Percentiles rank a stretch among this genome's conserved stretches.
Conservation (phyloP, 2,113 vertebrate species). For the Melozone crissalis region DNA sequence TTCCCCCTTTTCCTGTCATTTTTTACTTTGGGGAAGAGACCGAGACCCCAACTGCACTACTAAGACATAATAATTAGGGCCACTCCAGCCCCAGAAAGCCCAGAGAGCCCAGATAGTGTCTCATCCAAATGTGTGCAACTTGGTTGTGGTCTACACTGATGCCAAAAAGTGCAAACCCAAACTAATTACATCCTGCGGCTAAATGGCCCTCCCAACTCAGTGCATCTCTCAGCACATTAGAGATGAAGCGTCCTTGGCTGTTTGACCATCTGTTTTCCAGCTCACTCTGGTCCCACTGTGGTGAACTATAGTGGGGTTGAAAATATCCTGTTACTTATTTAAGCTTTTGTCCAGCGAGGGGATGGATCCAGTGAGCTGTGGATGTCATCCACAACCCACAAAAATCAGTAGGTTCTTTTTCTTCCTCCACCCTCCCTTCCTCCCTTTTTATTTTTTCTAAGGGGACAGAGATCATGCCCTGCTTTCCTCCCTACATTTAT, state of each 20-base stretch:
- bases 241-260: neutral
- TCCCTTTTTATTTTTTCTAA: neutral
- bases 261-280: slow-evolving; percentile 8
- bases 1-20: neutral
- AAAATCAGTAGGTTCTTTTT: neutral
- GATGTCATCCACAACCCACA: neutral
- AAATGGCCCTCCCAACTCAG: neutral
- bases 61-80: neutral
- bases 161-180: slow-evolving; percentile 28
- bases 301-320: neutral
- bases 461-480: neutral
- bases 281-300: neutral
- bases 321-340: slow-evolving; percentile 34
- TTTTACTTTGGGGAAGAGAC: neutral
- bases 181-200: slow-evolving; percentile 9
- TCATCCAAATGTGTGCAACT: neutral
- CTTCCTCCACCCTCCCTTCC: neutral
- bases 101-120: neutral
- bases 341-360: neutral
- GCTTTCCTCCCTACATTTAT: neutral
- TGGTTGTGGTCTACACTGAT: neutral
- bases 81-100: neutral
- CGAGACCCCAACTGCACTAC: neutral
- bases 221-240: neutral
- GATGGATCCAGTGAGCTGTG: neutral